These are phyloP conservation scores for Drosophila mulleri DNA, from an alignment of 2,888 invertebrate genomes.

Conservation along the genomic window DNA sequence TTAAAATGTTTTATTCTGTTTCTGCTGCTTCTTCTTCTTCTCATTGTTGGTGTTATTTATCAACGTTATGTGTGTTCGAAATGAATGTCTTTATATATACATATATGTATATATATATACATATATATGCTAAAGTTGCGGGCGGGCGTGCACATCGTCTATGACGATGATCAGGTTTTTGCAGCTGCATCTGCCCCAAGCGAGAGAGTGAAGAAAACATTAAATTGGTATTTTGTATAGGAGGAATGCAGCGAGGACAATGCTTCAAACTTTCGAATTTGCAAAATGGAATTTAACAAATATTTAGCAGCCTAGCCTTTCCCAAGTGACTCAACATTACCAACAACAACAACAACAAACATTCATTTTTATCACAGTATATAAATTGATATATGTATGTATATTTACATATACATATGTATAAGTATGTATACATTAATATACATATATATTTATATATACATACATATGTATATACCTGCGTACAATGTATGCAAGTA, in stretches of 20 bases:
- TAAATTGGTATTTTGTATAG: background rate
- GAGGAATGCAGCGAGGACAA: constrained; percentile 19
- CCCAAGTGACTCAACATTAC: constrained; percentile 19
- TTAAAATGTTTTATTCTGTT: constrained; percentile 14
- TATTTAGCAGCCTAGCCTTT: background rate
- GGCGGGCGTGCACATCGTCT: constrained; percentile 46
- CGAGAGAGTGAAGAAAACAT: constrained; percentile 12
- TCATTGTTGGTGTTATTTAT: constrained; percentile 46
- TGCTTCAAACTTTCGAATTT: constrained; percentile 12
- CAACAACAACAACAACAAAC: background rate
- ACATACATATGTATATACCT: background rate
- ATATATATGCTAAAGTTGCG: constrained; percentile 41
- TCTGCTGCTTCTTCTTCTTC: constrained; percentile 7
- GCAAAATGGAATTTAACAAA: background rate
- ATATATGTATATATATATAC: constrained; percentile 8
- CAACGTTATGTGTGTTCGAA: constrained; percentile 33
- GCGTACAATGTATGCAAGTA: background rate
- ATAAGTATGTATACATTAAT: background rate
- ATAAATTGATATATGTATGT: background rate
- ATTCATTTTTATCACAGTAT: constrained; percentile 24
- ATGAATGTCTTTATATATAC: constrained; percentile 11
- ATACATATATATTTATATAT: background rate
- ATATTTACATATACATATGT: background rate
- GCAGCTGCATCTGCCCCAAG: constrained; percentile 44
- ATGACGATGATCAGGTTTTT: constrained; percentile 56